phyloP scores from a whole-genome alignment of 2,888 invertebrate species.

The Coleophora deauratella region DNA sequence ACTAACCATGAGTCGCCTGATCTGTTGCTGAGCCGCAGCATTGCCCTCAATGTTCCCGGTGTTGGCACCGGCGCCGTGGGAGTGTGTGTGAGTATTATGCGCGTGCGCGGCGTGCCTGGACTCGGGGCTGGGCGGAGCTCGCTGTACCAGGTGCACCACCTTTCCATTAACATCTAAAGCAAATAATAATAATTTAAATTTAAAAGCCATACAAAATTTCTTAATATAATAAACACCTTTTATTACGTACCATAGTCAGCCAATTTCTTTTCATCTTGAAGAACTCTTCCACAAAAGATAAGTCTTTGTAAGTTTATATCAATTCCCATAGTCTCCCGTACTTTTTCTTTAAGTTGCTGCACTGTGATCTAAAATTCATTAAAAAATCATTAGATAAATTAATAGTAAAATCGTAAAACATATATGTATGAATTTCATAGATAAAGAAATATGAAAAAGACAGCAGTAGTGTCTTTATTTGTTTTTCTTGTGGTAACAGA shows the following conservation, averaged over 20 bases:
- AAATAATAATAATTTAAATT: no score
- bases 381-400: neutral
- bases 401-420: no score
- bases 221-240: no score
- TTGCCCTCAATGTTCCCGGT: neutral
- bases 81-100: neutral
- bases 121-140: slow-evolving; percentile 80
- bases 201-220: no score
- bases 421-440: no score
- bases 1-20: slow-evolving; percentile 35
- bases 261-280: slow-evolving; percentile 90
- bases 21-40: slow-evolving; percentile 27
- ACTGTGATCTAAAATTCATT: slow-evolving; percentile 80
- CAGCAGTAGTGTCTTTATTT: no score
- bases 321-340: slow-evolving; percentile 85
- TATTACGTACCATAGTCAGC: slow-evolving; percentile 83
- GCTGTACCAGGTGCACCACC: slow-evolving; percentile 93
- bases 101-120: slow-evolving; percentile 14
- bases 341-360: slow-evolving; percentile 84
- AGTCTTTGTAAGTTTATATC: slow-evolving; percentile 88
- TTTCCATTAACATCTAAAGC: slow-evolving; percentile 88
- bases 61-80: neutral
- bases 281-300: slow-evolving; percentile 95
- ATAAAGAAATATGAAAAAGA: no score
- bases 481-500: no score